Evolutionary conservation across 2,888 invertebrate genomes (phyloP).

Genomic region (Aethes cnicana): DNA sequence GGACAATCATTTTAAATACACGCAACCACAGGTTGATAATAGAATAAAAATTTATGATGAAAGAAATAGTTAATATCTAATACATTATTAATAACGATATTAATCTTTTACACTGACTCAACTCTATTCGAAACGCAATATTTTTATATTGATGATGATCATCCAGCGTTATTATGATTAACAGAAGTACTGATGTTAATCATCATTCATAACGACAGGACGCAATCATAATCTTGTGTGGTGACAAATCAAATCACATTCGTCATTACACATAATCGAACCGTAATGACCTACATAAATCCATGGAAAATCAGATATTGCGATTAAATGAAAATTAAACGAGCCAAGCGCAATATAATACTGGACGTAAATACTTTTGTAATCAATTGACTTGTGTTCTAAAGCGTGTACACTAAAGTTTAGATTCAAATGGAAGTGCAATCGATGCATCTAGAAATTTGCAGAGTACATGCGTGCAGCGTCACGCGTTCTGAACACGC

Average conservation of each 20-base stretch:
- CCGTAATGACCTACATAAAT: no score
- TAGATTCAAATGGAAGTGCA: background rate
- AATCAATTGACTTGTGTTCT: background rate
- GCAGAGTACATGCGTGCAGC: conserved; percentile 8
- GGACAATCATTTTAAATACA: no score
- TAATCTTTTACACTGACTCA: no score
- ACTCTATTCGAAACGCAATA: no score
- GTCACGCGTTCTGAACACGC: conserved; percentile 18
- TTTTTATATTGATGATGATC: background rate
- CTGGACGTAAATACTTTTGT: no score
- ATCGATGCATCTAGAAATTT: conserved; percentile 26
- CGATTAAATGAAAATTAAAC: background rate
- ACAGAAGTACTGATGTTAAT: background rate
- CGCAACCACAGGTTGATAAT: no score
- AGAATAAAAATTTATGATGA: no score
- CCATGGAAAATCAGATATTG: no score
- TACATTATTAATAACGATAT: no score
- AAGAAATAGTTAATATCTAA: no score
- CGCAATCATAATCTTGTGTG: background rate
- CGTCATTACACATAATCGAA: no score
- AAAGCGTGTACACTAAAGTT: background rate
- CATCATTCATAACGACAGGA: conserved; percentile 4
- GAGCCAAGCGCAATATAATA: conserved; percentile 1
- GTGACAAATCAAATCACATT: background rate
- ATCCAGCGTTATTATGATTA: background rate